These are phyloP conservation scores for Balaenoptera acutorostrata DNA, from an alignment of 2,113 vertebrate species.

Conservation along the genomic window DNA sequence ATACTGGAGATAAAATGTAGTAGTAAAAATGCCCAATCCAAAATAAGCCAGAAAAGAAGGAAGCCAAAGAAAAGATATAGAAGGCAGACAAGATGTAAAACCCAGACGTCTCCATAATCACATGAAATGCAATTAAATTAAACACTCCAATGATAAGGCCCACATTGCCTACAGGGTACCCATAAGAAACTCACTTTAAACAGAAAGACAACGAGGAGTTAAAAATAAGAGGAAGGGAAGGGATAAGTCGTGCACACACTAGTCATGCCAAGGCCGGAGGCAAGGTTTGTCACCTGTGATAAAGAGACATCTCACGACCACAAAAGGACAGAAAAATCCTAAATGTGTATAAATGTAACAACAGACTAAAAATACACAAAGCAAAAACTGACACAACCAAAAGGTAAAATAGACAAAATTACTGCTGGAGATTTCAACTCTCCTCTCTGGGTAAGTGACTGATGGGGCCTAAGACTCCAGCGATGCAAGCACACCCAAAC, in stretches of 20 bases:
- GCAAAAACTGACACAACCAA: not conserved
- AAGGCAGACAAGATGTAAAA: not conserved
- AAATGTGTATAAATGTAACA: rapidly evolving
- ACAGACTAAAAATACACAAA: not conserved
- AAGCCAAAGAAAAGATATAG: not conserved
- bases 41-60: not conserved
- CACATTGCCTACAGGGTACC: rapidly evolving
- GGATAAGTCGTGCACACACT: rapidly evolving
- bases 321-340: not conserved
- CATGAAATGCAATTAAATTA: rapidly evolving
- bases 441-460: not conserved
- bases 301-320: not conserved
- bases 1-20: not conserved
- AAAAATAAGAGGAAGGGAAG: not conserved
- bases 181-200: not conserved
- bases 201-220: not conserved
- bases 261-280: not conserved
- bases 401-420: no score
- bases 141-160: not conserved
- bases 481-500: rapidly evolving
- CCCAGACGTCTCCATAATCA: no score
- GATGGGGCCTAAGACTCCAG: rapidly evolving
- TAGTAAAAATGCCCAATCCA: not conserved
- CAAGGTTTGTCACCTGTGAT: not conserved
- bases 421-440: rapidly evolving